phyloP scores from a whole-genome alignment of 2,113 vertebrate species.

The Macaca fascicularis region DNA sequence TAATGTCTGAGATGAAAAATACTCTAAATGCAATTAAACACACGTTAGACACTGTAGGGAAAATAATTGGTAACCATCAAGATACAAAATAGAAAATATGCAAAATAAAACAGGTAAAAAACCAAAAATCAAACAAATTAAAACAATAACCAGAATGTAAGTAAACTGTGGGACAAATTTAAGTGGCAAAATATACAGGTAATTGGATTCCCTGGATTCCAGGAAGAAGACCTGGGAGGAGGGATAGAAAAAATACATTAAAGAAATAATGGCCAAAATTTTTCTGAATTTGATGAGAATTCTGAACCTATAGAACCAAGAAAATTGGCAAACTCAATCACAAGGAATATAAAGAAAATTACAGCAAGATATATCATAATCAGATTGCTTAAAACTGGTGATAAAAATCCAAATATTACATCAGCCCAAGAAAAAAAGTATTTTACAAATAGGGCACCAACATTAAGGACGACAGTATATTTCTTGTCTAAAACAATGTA shows the following conservation, averaged over 20 bases:
- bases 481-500: not conserved
- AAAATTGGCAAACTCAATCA: not conserved
- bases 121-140: not conserved
- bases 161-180: not conserved
- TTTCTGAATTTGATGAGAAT: not conserved
- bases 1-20: not conserved
- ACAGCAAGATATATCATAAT: not conserved
- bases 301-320: not conserved
- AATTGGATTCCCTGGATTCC: not conserved
- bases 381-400: not conserved
- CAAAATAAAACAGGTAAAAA: not conserved
- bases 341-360: not conserved
- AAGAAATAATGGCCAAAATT: not conserved
- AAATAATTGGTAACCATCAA: not conserved
- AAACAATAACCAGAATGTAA: not conserved
- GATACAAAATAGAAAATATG: not conserved
- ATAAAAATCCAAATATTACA: not conserved
- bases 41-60: not conserved
- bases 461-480: not conserved
- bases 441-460: not conserved
- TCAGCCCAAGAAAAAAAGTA: not conserved
- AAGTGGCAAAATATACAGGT: not conserved
- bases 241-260: not conserved
- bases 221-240: not conserved
- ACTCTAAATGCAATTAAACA: not conserved